phyloP scores from a whole-genome alignment of 1,140 invertebrate genomes.

The Caenorhabditis briggsae region DNA sequence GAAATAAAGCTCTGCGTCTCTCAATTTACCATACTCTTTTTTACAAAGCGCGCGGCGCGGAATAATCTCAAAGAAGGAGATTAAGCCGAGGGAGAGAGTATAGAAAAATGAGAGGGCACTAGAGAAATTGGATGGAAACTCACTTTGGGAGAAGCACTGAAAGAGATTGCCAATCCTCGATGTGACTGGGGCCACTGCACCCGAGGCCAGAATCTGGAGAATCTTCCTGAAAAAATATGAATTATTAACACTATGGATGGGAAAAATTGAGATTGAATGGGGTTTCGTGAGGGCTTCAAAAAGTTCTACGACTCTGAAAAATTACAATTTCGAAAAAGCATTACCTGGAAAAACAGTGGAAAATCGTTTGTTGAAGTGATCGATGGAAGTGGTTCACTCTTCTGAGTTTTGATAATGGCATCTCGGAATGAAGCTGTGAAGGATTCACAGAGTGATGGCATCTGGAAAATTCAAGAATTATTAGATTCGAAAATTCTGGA shows the following conservation, averaged over 20 bases:
- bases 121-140: slow-evolving; percentile 39
- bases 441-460: slow-evolving; percentile 61
- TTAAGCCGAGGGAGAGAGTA: not conserved
- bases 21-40: not conserved
- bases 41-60: not conserved
- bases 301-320: not conserved
- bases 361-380: slow-evolving; percentile 59
- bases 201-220: slow-evolving; percentile 75
- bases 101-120: not conserved
- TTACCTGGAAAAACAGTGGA: slow-evolving; percentile 32
- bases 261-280: slow-evolving; percentile 63
- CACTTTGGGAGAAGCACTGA: slow-evolving; percentile 76
- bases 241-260: not conserved
- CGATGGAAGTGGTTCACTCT: slow-evolving; percentile 47
- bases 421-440: slow-evolving; percentile 54
- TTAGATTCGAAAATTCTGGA: not conserved
- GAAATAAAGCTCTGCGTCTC: not conserved
- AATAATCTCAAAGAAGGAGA: too few relatives aligned
- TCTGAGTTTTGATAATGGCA: slow-evolving; percentile 55
- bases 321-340: slow-evolving; percentile 64
- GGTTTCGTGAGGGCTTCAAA: slow-evolving; percentile 60
- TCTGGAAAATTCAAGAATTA: slow-evolving; percentile 3
- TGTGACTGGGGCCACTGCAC: slow-evolving; percentile 73
- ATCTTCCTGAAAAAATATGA: slow-evolving; percentile 36
- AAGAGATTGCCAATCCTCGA: slow-evolving; percentile 76